A percentile compares a stretch with the other conserved stretches of the same genome.
Conservation (phyloP, 2,797 vertebrate genomes). For the Tadarida brasiliensis region DNA sequence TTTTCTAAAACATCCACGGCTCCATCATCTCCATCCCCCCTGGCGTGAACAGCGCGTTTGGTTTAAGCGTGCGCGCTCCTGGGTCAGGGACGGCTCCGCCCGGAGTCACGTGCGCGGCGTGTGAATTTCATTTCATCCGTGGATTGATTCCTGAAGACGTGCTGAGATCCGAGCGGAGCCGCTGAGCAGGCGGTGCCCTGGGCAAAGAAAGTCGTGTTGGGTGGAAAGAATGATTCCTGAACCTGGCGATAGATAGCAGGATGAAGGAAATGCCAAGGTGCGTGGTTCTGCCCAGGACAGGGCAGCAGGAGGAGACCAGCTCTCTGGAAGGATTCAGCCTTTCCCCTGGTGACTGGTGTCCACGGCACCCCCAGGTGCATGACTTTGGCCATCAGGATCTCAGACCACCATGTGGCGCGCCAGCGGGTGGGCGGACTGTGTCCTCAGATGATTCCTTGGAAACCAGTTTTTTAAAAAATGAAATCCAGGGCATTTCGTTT, state of each 20-base stretch:
- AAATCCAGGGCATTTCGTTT: background rate
- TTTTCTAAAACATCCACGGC: background rate
- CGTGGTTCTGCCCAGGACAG: background rate
- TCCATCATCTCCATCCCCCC: background rate
- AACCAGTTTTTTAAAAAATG: background rate
- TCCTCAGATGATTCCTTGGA: constrained; percentile 18
- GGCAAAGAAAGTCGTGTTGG: background rate
- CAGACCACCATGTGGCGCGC: background rate
- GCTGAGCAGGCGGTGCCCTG: too few species aligned
- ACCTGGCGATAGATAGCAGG: background rate
- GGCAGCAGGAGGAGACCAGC: background rate
- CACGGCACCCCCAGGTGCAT: background rate
- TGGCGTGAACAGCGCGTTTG: background rate
- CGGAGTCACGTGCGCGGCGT: background rate
- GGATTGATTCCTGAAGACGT: background rate
- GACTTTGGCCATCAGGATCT: background rate
- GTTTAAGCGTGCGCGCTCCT: background rate
- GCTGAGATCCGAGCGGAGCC: background rate
- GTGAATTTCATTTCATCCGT: background rate
- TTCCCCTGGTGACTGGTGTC: background rate
- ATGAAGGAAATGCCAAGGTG: background rate
- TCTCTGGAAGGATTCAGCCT: background rate
- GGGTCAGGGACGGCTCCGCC: background rate
- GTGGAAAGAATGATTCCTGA: background rate
- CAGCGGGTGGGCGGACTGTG: background rate